A percentile compares a stretch with the other conserved stretches of the same genome.
Evolutionary conservation across 2,797 vertebrate genomes (phyloP).

Genomic region (Vultur gryphus): DNA sequence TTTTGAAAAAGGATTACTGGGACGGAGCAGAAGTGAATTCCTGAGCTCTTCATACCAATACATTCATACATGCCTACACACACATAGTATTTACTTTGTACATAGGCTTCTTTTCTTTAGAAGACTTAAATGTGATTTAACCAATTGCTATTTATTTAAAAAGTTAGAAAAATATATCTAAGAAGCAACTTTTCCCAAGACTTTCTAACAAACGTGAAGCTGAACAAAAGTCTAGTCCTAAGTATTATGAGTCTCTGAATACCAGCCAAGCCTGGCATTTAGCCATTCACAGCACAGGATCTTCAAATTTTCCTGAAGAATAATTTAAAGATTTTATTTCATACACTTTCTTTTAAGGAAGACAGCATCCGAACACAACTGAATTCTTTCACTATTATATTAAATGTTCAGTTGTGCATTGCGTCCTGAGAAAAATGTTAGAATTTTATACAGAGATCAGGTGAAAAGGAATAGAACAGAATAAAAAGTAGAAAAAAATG

Average conservation of each 20-base stretch:
- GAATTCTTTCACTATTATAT: background rate
- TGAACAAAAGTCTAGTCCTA: background rate
- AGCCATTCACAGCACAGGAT: background rate
- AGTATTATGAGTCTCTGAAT: background rate
- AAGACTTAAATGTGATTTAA: background rate
- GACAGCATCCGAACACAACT: background rate
- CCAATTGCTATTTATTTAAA: background rate
- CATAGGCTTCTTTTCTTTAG: background rate
- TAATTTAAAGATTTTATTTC: background rate
- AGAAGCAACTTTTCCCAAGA: background rate
- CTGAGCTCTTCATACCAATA: background rate
- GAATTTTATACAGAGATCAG: background rate
- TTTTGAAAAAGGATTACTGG: background rate
- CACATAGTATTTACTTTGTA: background rate
- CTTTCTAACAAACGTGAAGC: background rate
- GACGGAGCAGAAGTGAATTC: background rate
- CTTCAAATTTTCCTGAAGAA: background rate
- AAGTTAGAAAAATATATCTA: background rate
- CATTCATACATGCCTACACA: background rate
- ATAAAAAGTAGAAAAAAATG: background rate
- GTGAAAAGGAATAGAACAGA: background rate
- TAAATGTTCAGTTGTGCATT: background rate
- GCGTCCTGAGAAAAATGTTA: background rate
- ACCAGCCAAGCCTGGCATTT: background rate
- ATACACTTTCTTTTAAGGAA: background rate